Percentiles rank a stretch among this genome's conserved stretches.
These are phyloP conservation scores for Pristis pectinata DNA, from an alignment of 2,797 vertebrate genomes.

Conservation along the genomic window DNA sequence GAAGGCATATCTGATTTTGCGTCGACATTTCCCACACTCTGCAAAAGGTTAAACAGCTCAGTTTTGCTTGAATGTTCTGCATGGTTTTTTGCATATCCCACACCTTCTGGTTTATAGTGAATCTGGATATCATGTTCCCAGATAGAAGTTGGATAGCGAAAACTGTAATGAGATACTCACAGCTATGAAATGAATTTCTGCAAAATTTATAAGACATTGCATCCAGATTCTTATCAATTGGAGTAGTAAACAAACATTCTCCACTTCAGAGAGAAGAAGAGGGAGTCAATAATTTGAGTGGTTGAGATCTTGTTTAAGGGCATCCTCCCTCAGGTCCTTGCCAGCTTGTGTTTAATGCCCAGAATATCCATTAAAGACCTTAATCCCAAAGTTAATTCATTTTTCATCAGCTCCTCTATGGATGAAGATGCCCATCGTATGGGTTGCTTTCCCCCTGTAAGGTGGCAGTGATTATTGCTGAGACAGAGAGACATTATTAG, in stretches of 20 bases:
- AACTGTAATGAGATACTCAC: background rate
- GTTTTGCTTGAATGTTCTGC: background rate
- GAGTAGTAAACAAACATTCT: background rate
- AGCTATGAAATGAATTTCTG: background rate
- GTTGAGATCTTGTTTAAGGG: background rate
- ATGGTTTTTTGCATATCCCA: background rate
- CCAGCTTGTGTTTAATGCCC: background rate
- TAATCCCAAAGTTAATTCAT: conserved; percentile 7
- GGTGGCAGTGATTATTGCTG: background rate
- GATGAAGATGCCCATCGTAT: background rate
- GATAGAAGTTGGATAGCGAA: background rate
- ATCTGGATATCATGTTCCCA: background rate
- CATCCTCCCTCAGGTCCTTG: background rate
- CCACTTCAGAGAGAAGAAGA: background rate
- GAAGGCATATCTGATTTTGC: background rate
- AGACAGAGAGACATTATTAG: background rate
- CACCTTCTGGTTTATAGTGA: background rate
- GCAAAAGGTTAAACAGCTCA: no score
- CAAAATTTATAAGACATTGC: background rate
- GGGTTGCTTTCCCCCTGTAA: background rate
- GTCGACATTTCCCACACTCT: no score
- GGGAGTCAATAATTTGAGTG: background rate
- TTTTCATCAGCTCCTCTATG: background rate
- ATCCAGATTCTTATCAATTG: background rate
- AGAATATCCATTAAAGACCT: background rate